Base-by-base conservation (phyloP, 2,113 vertebrate genomes). In the Crotophaga sulcirostris region DNA sequence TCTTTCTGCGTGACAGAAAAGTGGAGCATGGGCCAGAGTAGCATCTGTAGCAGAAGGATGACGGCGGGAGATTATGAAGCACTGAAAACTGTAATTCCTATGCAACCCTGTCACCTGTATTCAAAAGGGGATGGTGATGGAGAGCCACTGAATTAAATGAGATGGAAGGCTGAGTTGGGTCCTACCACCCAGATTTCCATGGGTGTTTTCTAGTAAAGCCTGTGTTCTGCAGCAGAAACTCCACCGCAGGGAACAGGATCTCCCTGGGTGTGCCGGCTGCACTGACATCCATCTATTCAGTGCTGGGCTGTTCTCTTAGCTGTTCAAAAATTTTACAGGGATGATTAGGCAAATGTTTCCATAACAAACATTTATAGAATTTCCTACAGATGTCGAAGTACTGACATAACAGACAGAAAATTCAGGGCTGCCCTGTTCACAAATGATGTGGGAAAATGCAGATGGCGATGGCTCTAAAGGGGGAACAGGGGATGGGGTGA, bases 341-440 rank as follows among this genome's bases (percentile, higher is more conserved):
- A 60, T 63, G 67, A 90, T 90, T 67, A 89, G 78, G 78, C 77
- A 76, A 89, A 83, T 49, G 55, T 89, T 91, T 95, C 91, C 38
- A 23, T 49, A 89, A 84, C 64, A 63, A 89, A 88, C 90, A 87
- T 62, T 83, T 89, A 63, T 8, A 70, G 79, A 70, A 81, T 93
- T 69, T 92, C 81, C 89, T 93, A 55, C 77, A 84, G 72, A 84
- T 75, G 73, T 87, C 78, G 51, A 38, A 63, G 59, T 36, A 62
- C 81, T 60, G 87, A 75, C 69, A 59, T 44, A 49, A 72, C 51
- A 76, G 79, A 60, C 72, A 87, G 80, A 82, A 74, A 56, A 70
- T 49, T 25, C 73, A 78, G 40, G 54, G 73, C 77, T 85, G 70
- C 80, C 68, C 73, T 42, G 34, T 90, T 86, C 45, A 47, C 34